Conservation (phyloP, 2,797 vertebrate species). For the Acipenser oxyrinchus region DNA sequence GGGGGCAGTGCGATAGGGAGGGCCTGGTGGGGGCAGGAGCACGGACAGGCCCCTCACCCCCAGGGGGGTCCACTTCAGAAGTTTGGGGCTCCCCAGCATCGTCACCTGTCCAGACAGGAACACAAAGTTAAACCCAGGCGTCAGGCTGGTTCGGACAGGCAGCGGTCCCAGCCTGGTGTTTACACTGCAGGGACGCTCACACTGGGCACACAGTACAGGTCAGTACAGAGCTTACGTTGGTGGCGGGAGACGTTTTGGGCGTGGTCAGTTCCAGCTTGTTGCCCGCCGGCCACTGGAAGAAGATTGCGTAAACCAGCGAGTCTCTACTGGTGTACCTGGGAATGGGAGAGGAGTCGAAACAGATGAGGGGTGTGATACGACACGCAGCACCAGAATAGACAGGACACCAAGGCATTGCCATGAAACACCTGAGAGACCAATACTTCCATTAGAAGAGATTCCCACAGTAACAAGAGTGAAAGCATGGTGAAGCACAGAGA, state of each 20-base stretch:
- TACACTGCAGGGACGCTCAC: too few relatives aligned
- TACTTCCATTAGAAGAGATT: background rate
- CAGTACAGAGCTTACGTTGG: slow-evolving; percentile 55
- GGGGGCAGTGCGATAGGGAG: slow-evolving; percentile 32
- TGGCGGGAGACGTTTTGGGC: slow-evolving; percentile 52
- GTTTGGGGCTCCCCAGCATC: slow-evolving; percentile 55
- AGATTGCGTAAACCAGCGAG: slow-evolving; percentile 64
- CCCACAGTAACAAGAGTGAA: too few relatives aligned
- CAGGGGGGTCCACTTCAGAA: slow-evolving; percentile 61
- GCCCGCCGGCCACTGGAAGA: slow-evolving; percentile 59
- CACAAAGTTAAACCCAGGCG: background rate
- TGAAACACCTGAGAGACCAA: background rate
- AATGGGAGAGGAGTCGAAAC: background rate
- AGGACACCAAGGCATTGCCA: background rate
- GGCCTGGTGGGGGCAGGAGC: slow-evolving; percentile 46
- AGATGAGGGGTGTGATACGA: background rate
- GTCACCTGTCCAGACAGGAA: slow-evolving; percentile 54
- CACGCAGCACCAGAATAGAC: too few relatives aligned
- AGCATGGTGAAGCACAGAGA: background rate
- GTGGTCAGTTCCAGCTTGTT: slow-evolving; percentile 49
- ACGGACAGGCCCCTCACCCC: slow-evolving; percentile 50
- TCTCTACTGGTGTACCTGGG: slow-evolving; percentile 79
- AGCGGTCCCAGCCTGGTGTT: background rate
- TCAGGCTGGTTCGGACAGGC: too few relatives aligned
- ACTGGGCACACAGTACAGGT: background rate